These are phyloP conservation scores for Macrotis lagotis DNA, from an alignment of 2,113 vertebrate species.

Conservation along the genomic window DNA sequence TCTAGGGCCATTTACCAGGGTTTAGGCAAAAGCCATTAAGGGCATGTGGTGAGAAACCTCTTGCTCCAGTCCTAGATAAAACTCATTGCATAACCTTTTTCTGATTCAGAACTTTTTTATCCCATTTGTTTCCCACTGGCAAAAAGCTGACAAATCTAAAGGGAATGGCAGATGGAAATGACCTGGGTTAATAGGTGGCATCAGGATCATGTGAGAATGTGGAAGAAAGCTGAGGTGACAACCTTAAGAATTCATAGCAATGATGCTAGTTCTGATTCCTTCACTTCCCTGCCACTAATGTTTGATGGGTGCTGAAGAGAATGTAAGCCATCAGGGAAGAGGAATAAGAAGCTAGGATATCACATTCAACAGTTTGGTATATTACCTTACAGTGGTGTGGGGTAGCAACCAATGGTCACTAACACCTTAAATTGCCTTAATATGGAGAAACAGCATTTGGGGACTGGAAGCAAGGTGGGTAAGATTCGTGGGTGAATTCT, in stretches of 20 bases:
- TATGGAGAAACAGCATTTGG: not conserved
- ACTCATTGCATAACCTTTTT: not conserved
- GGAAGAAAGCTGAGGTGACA: not conserved
- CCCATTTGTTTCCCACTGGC: fast-evolving
- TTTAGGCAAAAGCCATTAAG: fast-evolving
- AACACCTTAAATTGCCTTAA: not conserved
- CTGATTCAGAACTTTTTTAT: not conserved
- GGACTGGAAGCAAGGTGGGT: not conserved
- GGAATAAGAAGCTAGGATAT: not conserved
- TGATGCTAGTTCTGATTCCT: not conserved
- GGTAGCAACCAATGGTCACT: too few species aligned
- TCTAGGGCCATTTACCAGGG: not conserved
- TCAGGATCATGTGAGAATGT: not conserved
- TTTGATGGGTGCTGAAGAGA: not conserved
- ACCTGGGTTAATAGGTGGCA: not conserved
- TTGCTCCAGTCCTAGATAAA: not conserved
- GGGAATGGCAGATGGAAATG: not conserved
- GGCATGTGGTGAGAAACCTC: not conserved
- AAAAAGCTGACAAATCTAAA: not conserved
- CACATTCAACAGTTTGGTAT: not conserved
- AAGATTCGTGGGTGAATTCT: not conserved
- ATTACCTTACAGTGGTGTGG: not conserved
- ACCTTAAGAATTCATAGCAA: not conserved
- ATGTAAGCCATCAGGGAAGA: not conserved
- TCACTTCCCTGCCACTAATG: fast-evolving